Percentiles rank a stretch among this genome's conserved stretches.
These are phyloP conservation scores for Thaleichthys pacificus DNA, from an alignment of 2,797 vertebrate species.

Conservation along the genomic window DNA sequence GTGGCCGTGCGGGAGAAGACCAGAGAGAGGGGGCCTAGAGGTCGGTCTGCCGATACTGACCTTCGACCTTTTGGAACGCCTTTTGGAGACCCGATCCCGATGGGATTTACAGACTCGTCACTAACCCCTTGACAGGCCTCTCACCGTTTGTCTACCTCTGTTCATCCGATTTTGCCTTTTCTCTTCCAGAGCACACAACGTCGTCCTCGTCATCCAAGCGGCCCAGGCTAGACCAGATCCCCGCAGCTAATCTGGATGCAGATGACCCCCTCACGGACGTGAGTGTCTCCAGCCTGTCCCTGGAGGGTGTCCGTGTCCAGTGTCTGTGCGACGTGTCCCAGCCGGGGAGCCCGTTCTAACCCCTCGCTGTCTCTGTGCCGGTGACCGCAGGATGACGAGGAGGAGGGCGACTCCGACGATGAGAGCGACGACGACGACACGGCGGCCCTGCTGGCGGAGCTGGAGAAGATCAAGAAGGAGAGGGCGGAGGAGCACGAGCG, in stretches of 20 bases:
- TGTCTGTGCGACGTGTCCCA: no score
- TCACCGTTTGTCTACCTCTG: neutral
- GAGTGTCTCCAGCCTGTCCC: slow-evolving; percentile 43
- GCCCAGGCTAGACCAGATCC: slow-evolving; percentile 95
- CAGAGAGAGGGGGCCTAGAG: slow-evolving; percentile 91
- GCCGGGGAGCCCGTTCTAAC: neutral
- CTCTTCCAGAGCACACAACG: slow-evolving; percentile 87
- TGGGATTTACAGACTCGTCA: no score
- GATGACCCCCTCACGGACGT: slow-evolving; percentile 97
- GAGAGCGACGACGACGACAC: slow-evolving; percentile 94
- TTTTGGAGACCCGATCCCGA: neutral
- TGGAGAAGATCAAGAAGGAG: slow-evolving; percentile 99
- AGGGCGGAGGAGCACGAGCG: slow-evolving; percentile 95
- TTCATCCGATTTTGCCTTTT: neutral
- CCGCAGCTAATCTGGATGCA: slow-evolving; percentile 95
- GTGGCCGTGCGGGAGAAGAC: slow-evolving; percentile 88
- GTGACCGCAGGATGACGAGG: slow-evolving; percentile 81
- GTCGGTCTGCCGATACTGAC: slow-evolving; percentile 59
- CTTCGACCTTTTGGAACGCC: neutral
- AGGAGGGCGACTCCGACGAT: slow-evolving; percentile 86
- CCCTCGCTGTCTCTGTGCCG: slow-evolving; percentile 10
- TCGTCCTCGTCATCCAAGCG: slow-evolving; percentile 95
- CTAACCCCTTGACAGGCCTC: neutral
- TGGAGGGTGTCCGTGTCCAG: no score
- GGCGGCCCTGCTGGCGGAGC: slow-evolving; percentile 93